A percentile compares a stretch with the other conserved stretches of the same genome.
These are phyloP conservation scores for Actinia tenebrosa DNA, from an alignment of 64 coral and sea anemone species.

Conservation along the genomic window DNA sequence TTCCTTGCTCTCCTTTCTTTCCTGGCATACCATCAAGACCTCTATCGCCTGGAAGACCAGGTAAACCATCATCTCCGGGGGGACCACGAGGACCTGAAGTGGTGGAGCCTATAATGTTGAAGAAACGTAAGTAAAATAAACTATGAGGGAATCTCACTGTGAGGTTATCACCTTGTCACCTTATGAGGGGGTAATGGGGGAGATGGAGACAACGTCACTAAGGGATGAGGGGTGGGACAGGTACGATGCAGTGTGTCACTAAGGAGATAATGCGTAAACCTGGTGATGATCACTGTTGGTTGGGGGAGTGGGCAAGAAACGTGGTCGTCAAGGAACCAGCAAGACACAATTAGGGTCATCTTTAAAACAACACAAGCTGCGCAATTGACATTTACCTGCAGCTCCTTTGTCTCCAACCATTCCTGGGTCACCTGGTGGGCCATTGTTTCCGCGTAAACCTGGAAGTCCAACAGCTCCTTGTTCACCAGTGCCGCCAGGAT, in stretches of 20 bases:
- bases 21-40: slow-evolving; percentile 57
- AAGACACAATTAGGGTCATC: too few species aligned
- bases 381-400: slow-evolving; percentile 39
- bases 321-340: too few species aligned
- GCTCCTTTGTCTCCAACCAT: slow-evolving; percentile 30
- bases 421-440: slow-evolving; percentile 39
- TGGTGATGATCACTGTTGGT: too few species aligned
- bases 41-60: slow-evolving; percentile 15
- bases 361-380: not conserved
- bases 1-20: slow-evolving; percentile 39
- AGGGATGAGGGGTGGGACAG: too few species aligned
- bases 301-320: too few species aligned
- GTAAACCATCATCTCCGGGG: slow-evolving; percentile 34
- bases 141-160: too few species aligned
- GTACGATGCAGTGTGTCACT: too few species aligned
- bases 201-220: too few species aligned
- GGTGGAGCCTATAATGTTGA: slow-evolving; percentile 22
- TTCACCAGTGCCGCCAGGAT: slow-evolving; percentile 24
- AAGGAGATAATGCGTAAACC: too few species aligned
- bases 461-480: slow-evolving; percentile 25
- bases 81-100: slow-evolving; percentile 48
- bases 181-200: too few species aligned
- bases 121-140: not conserved
- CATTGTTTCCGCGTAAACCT: slow-evolving; percentile 37
- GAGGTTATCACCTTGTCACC: too few species aligned